Base-by-base conservation (phyloP, 1,140 invertebrate species). In the Berghia stephanieae region DNA sequence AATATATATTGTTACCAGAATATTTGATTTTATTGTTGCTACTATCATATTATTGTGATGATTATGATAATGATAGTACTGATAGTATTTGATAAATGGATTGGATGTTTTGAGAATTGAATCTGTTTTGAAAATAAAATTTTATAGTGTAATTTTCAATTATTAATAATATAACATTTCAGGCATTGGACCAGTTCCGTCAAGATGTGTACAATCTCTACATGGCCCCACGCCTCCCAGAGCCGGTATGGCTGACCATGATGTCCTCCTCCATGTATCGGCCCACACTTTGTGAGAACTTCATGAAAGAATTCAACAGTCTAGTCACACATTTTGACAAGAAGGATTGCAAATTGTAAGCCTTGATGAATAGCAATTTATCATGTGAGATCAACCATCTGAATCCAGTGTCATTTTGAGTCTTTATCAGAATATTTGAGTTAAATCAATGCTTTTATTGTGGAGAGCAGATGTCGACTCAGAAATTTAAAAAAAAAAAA, bases 281-380 rank as follows among this genome's bases (percentile, higher is more conserved):
- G 34, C 86, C 88, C 63, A 80, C 79, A 44, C 78, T 85, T 4
- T 89, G 85, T 88, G 86, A 87, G 57, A 84, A 85, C 31, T 91
- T 90, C 78, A 83, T 91, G 73, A 83, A 85, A 13, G 86, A 89
- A 71, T 90, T 91, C 78, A 85, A 88, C 63, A 66, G 63, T 6
- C 81, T 90, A 8, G 82, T 90, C 8, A 86, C 85, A 49, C 88
- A 87, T 70, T 92, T 92, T 77, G 94, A 95, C 84, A 94, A 93
- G 16, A 95, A 95, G 88, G 90, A 92, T 80, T 95, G 94, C 40
- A 94, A 95, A 88, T 95, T 95, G 94, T 95, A 91, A 94, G 94
- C 93, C n/a, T n/a, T n/a, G n/a, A n/a, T n/a, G n/a, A n/a, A n/a
- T n/a, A n/a, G n/a, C n/a, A n/a, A n/a, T n/a, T n/a, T n/a, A n/a